Percentiles rank a stretch among this genome's conserved stretches.
phyloP scores from a whole-genome alignment of 92 coral and sea anemone genomes.

The Actinostola sp. region DNA sequence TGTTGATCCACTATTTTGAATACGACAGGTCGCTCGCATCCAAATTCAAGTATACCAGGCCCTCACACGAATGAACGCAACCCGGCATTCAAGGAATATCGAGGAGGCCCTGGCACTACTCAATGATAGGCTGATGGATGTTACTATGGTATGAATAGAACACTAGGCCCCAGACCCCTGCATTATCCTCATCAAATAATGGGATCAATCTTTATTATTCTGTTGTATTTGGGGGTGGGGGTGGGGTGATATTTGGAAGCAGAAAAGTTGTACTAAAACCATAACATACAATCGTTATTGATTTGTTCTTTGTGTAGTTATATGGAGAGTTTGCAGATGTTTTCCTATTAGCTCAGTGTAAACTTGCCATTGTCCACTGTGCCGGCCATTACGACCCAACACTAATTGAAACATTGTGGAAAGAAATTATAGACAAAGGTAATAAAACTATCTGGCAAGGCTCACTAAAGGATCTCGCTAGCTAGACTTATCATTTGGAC shows the following conservation, averaged over 20 bases:
- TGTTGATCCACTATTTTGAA: background rate
- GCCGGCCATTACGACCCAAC: constrained; percentile 98
- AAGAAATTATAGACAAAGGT: constrained; percentile 88
- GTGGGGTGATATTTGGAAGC: no score
- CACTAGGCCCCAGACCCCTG: background rate
- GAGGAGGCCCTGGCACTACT: constrained; percentile 71
- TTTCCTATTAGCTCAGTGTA: constrained; percentile 85
- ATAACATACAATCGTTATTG: background rate
- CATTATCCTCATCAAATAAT: background rate
- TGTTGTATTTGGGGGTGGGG: no score
- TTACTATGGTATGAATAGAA: constrained; percentile 66
- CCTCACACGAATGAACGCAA: constrained; percentile 63
- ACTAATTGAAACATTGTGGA: constrained; percentile 91
- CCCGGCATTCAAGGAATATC: constrained; percentile 61
- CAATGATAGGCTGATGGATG: constrained; percentile 81
- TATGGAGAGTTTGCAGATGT: constrained; percentile 98
- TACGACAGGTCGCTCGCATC: constrained; percentile 86
- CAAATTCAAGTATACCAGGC: constrained; percentile 93
- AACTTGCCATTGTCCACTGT: constrained; percentile 96
- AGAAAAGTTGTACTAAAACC: no score
- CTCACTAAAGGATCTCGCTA: no score
- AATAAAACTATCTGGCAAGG: constrained; percentile 5
- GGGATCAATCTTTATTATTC: background rate
- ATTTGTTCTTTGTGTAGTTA: constrained; percentile 47
- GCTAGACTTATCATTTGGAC: no score